A percentile compares a stretch with the other conserved stretches of the same genome.
Evolutionary conservation across 2,888 invertebrate genomes (phyloP).

Genomic region (Gryllus longicercus): DNA sequence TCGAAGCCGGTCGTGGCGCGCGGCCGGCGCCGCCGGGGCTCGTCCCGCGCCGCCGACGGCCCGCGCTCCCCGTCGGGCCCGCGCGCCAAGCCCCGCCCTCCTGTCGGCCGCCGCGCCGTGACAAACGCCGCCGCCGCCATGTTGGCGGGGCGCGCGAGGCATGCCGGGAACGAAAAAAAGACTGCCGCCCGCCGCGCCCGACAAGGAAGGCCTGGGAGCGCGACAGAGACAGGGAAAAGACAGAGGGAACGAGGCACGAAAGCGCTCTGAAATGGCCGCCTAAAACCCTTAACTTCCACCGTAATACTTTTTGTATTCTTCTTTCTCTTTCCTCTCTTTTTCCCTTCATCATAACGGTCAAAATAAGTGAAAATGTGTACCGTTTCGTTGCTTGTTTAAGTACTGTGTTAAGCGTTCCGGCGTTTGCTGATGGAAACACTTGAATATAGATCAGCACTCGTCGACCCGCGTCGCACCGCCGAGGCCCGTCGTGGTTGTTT

Average conservation of each 20-base stretch:
- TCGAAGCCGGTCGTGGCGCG: background rate
- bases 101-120: background rate
- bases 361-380: constrained; percentile 17
- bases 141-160: background rate
- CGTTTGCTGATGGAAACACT: constrained; percentile 8
- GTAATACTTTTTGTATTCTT: constrained; percentile 6
- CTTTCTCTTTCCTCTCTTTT: background rate
- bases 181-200: background rate
- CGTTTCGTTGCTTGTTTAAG: constrained; percentile 2
- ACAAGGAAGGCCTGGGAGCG: background rate
- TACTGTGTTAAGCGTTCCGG: background rate
- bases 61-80: background rate
- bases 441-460: constrained; percentile 2
- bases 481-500: background rate
- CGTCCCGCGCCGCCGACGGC: background rate
- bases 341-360: constrained; percentile 17
- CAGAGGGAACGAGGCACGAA: background rate
- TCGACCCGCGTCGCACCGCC: background rate
- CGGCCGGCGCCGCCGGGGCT: background rate
- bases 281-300: constrained; percentile 1
- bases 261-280: constrained; percentile 17
- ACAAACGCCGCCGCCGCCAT: constrained; percentile 4
- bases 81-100: background rate
- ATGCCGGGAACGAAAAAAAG: constrained; percentile 17
- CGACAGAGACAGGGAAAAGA: background rate